Evolutionary conservation across 1,140 invertebrate species (phyloP).

Genomic region (Semibalanus balanoides): DNA sequence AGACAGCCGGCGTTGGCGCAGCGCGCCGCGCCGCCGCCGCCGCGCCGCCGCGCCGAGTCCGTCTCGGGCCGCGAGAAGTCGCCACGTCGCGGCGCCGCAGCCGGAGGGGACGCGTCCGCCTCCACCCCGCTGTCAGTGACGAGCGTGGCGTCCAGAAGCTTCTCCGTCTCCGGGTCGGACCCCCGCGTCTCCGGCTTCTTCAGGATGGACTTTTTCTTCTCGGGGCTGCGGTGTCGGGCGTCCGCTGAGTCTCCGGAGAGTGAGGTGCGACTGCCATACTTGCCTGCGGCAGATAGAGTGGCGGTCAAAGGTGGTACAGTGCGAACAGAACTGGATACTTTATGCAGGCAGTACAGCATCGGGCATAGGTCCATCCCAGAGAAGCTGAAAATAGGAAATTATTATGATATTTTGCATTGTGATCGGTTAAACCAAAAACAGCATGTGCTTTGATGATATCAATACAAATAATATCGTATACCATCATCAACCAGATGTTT

Average conservation of each 20-base stretch:
- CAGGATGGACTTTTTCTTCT: background rate
- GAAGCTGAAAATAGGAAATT: too few relatives aligned
- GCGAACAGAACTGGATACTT: too few relatives aligned
- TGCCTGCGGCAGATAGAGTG: background rate
- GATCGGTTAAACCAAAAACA: too few relatives aligned
- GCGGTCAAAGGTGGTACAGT: too few relatives aligned
- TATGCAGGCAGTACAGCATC: too few relatives aligned
- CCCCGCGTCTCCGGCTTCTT: background rate
- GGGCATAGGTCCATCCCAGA: too few relatives aligned
- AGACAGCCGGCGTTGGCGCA: background rate
- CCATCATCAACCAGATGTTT: too few relatives aligned
- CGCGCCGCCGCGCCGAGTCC: background rate
- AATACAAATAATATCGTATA: too few relatives aligned
- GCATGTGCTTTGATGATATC: too few relatives aligned
- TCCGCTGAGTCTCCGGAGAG: background rate
- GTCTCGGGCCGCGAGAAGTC: background rate
- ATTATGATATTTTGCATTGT: too few relatives aligned
- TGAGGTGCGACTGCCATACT: background rate
- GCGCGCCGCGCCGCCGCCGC: too few relatives aligned
- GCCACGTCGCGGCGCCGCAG: too few relatives aligned
- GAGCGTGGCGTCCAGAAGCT: background rate
- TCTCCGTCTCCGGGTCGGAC: background rate
- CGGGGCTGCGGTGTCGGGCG: background rate
- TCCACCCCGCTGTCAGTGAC: background rate
- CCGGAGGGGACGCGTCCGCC: background rate